A percentile compares a stretch with the other conserved stretches of the same genome.
Evolutionary conservation across 2,797 vertebrate genomes (phyloP).

Genomic region (Syngnathus acus): DNA sequence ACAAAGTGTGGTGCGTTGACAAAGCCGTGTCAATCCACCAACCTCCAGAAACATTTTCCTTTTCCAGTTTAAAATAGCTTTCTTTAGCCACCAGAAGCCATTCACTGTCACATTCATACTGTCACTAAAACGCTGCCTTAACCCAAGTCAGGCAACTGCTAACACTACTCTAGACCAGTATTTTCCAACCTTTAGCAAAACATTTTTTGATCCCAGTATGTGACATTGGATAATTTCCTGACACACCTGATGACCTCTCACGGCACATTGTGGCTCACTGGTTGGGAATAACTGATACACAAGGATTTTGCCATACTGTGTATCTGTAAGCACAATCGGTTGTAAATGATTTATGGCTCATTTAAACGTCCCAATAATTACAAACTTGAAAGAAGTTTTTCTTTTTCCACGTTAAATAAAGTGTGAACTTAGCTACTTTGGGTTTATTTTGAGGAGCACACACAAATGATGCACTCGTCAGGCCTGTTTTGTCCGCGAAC

Average conservation of each 20-base stretch:
- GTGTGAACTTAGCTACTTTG: conserved; percentile 9
- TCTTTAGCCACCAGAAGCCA: too few relatives aligned
- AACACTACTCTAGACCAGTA: too few relatives aligned
- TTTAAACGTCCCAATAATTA: conserved; percentile 48
- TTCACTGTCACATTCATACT: too few relatives aligned
- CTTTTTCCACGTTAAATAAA: conserved; percentile 22
- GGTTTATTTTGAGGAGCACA: conserved; percentile 14
- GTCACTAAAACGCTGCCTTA: too few relatives aligned
- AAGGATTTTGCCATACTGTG: neutral
- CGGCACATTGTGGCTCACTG: neutral
- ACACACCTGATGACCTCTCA: neutral
- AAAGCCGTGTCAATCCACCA: too few relatives aligned
- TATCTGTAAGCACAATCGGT: conserved; percentile 21
- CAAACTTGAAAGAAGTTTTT: conserved; percentile 11
- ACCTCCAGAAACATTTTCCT: too few relatives aligned
- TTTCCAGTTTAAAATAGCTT: too few relatives aligned
- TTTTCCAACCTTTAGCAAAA: too few relatives aligned
- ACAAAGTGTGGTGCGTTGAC: too few relatives aligned
- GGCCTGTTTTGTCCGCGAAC: conserved; percentile 31
- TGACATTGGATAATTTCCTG: neutral
- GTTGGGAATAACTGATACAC: neutral
- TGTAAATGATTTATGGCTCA: conserved; percentile 15
- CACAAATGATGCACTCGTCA: conserved; percentile 21
- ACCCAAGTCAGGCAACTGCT: too few relatives aligned
- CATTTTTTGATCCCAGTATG: neutral